Evolutionary conservation across 2,888 invertebrate genomes (phyloP).

Genomic region (Scaptomyza parva): DNA sequence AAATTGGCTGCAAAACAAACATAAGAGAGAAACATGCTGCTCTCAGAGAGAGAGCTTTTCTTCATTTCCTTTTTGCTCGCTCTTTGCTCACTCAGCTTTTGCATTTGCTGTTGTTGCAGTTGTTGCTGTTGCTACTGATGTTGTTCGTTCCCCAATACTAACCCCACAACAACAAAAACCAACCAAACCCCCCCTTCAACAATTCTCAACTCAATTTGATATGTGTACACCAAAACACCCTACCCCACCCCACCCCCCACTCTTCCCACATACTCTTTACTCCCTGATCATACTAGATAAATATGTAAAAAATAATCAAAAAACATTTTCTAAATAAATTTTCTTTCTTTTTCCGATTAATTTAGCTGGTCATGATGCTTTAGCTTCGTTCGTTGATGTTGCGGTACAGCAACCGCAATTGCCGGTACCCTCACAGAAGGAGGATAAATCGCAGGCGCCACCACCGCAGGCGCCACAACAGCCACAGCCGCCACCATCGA

Average conservation of each 20-base stretch:
- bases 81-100: neutral
- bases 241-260: neutral
- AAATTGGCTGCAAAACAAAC: no score
- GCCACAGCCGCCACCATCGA: constrained; percentile 45
- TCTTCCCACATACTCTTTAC: neutral
- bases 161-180: neutral
- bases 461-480: constrained; percentile 49
- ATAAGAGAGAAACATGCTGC: no score
- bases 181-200: neutral
- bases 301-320: neutral
- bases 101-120: neutral
- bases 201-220: neutral
- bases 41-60: no score
- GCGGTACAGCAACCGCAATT: constrained; percentile 96
- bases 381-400: constrained; percentile 94
- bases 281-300: neutral
- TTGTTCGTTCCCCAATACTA: neutral
- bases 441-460: constrained; percentile 80
- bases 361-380: constrained; percentile 91
- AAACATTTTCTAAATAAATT: neutral
- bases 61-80: no score
- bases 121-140: neutral
- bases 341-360: neutral
- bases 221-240: neutral
- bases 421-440: constrained; percentile 91